Conservation (phyloP, 53 echinoderm and acorn worm species). For the Holothuria scabra region DNA sequence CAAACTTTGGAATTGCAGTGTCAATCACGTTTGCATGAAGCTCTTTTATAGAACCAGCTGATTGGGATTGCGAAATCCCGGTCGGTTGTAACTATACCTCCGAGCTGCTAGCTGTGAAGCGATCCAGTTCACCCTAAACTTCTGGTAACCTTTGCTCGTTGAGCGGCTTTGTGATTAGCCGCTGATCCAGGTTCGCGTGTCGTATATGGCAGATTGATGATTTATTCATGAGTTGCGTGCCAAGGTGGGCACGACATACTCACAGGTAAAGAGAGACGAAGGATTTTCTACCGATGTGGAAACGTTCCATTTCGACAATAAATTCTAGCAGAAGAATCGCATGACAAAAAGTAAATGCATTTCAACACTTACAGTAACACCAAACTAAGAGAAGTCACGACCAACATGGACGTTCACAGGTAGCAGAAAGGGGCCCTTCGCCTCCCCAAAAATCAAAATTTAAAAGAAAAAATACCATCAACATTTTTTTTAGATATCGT, state of each 20-base stretch:
- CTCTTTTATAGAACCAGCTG: constrained; percentile 33
- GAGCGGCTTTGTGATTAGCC: constrained; percentile 38
- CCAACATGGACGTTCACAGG: no score
- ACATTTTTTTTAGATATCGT: no score
- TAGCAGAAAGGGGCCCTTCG: no score
- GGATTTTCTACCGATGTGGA: no score
- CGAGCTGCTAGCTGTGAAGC: constrained; percentile 3
- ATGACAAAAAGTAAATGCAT: no score
- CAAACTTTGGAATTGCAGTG: background rate
- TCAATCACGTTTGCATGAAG: background rate
- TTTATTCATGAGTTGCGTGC: constrained; percentile 49
- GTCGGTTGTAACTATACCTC: background rate
- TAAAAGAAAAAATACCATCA: no score
- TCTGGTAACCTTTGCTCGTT: constrained; percentile 3
- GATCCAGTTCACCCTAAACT: constrained; percentile 21
- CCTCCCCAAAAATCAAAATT: no score
- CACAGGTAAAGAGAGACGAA: no score
- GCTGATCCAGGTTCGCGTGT: constrained; percentile 43
- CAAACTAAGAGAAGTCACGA: no score
- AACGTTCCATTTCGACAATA: no score
- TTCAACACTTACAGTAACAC: no score
- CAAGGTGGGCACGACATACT: constrained; percentile 3
- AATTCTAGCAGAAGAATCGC: no score
- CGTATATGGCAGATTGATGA: constrained; percentile 17
- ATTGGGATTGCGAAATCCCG: constrained; percentile 32